Evolutionary conservation across 2,888 invertebrate genomes (phyloP), one percentile per base, ranked within the genome.

Genomic region (Tortricodes alternella): DNA sequence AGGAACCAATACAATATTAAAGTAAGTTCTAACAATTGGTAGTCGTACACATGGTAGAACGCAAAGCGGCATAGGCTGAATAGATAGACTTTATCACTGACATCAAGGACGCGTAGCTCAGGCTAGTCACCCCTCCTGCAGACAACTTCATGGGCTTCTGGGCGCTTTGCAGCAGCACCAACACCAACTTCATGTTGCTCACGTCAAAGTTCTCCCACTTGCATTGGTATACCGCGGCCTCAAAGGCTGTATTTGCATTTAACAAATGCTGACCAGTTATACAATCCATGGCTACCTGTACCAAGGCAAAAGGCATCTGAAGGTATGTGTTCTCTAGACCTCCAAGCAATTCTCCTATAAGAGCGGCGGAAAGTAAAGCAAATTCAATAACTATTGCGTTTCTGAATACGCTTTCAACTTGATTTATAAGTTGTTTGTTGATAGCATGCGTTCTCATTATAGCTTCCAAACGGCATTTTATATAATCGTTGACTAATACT

Each of bases 191-290:
- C 76, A 70, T 80, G 46, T 85, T 85, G 1, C 50, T 16, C 1
- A 58, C 69, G 43, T 80, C 71, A 18, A 83, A 84, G 13, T 78
- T 77, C 63, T 86, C 85, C 85, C 86, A 87, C 24, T 79, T 72
- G 34, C 80, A 81, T 29, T 66, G 65, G 27, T 85, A 86, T 0
- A 86, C 74, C 0, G 85, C 76, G 0, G 58, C 53, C 41, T 80
- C 78, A 16, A 86, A 83, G 0, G 51, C 43, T 0, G 62, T 13
- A 52, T 74, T 75, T 0, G 85, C 81, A n/a, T 85, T 80, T 44
- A 79, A 74, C 0, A 86, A 60, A 1, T 72, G 68, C 58, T 85
- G 86, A 0, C 86, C 86, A 1, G 70, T 70, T 0, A 73, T 68
- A 59, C 85, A 85, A 57, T 83, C 83, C 65, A 80, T 75, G 0